These are phyloP conservation scores for Aporophyla nigra DNA, from an alignment of 2,888 invertebrate species.

Conservation along the genomic window DNA sequence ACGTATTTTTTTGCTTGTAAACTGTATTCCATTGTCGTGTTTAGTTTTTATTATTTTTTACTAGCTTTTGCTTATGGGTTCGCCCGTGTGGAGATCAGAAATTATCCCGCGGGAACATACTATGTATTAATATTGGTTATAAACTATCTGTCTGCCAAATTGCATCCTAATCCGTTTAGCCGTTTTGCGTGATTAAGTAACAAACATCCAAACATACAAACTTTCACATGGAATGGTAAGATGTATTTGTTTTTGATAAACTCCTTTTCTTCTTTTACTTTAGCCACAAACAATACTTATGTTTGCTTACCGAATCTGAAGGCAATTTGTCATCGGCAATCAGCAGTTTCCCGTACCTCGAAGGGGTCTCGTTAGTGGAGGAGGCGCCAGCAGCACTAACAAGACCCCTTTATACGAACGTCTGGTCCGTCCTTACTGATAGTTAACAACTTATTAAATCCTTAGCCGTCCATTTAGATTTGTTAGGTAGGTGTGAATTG, in stretches of 20 bases:
- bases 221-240: no score
- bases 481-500: not conserved
- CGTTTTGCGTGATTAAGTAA: no score
- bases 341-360: constrained; percentile 41
- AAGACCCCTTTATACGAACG: constrained; percentile 36
- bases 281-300: not conserved
- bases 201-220: no score
- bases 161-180: no score
- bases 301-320: constrained; percentile 16
- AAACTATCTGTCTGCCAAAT: no score
- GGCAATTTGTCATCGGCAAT: constrained; percentile 58
- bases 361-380: constrained; percentile 48
- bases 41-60: not conserved
- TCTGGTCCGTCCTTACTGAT: constrained; percentile 35
- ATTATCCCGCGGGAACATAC: no score
- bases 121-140: no score
- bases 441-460: constrained; percentile 21
- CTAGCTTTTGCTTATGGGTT: no score
- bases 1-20: not conserved
- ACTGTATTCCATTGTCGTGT: not conserved
- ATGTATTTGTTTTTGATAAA: not conserved
- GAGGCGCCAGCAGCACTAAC: constrained; percentile 45
- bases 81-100: no score
- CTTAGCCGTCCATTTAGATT: not conserved
- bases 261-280: not conserved